Evolutionary conservation across 2,797 vertebrate species (phyloP).

Genomic region (Amblyraja radiata): DNA sequence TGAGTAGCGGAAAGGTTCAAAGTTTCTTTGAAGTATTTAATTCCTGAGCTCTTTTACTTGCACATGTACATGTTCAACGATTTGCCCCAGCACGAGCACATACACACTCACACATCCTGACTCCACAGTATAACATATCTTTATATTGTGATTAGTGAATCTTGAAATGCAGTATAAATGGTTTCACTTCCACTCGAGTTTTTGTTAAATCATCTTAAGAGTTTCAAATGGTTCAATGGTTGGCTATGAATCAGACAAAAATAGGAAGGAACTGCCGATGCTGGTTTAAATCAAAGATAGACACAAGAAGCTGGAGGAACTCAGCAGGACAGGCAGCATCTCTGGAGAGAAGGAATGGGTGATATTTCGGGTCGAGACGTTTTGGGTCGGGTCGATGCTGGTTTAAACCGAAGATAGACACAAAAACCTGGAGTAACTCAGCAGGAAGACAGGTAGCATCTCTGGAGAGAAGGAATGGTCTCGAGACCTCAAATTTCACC

Average conservation of each 20-base stretch:
- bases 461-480: too few species aligned
- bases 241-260: background rate
- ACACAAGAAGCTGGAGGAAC: too few species aligned
- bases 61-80: background rate
- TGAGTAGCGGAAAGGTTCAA: background rate
- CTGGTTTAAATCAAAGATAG: too few species aligned
- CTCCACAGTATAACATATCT: background rate
- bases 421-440: too few species aligned
- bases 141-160: background rate
- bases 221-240: slow-evolving; percentile 15
- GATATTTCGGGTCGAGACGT: too few species aligned
- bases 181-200: slow-evolving; percentile 19
- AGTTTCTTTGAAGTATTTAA: background rate
- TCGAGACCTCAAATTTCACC: too few species aligned
- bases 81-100: background rate
- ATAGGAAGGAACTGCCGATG: too few species aligned
- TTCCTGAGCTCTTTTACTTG: background rate
- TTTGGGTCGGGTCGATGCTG: too few species aligned
- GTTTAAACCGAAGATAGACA: too few species aligned
- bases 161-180: background rate
- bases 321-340: too few species aligned
- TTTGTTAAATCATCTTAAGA: slow-evolving; percentile 15
- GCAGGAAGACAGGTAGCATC: too few species aligned
- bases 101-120: background rate
- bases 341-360: too few species aligned